Base-by-base conservation (phyloP, 2,888 invertebrate genomes). In the Maniola hyperantus region DNA sequence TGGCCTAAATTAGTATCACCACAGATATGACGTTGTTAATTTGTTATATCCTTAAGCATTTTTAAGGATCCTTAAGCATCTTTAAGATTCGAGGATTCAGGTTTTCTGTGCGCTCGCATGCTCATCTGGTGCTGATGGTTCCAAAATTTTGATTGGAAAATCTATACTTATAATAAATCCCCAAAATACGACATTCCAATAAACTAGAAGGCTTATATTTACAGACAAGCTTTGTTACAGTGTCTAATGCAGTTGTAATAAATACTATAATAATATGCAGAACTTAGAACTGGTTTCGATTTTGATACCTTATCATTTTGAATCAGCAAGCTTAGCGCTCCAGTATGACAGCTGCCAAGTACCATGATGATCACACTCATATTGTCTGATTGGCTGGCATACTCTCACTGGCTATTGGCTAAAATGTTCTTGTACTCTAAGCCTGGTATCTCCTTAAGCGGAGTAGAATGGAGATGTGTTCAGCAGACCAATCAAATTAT, bases 21-120 rank as follows among this genome's bases (percentile, higher is more conserved):
- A 4, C 26, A 26, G 26, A 26, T 26, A 26, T 26, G 26, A 26
- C 26, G 26, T 26, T 26, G 26, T n/a, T n/a, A n/a, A n/a, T n/a
- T n/a, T n/a, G n/a, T 26, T 26, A 26, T 26, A 26, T 4, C 26
- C 26, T 26, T 26, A 26, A 26, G 26, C 26, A 39, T 39, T 8
- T 10, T 39, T 10, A 10, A 39, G 36, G n/a, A 26, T 4, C 26
- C 26, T 26, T 26, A 26, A 26, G 26, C 26, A 39, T 39, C 36
- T 10, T 39, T 10, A 10, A 39, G 36, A 10, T 10, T 39, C 8
- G 1, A 39, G 36, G 8, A 39, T 39, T 39, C 10, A 39, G 10
- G 39, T 39, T 39, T 11, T 59, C 70, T 72, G 81, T 88, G 86
- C 86, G 83, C 84, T 79, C 85, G 84, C 90, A 92, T 91, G 91